phyloP scores from a whole-genome alignment of 1,140 invertebrate species.

The Zophobas morio region DNA sequence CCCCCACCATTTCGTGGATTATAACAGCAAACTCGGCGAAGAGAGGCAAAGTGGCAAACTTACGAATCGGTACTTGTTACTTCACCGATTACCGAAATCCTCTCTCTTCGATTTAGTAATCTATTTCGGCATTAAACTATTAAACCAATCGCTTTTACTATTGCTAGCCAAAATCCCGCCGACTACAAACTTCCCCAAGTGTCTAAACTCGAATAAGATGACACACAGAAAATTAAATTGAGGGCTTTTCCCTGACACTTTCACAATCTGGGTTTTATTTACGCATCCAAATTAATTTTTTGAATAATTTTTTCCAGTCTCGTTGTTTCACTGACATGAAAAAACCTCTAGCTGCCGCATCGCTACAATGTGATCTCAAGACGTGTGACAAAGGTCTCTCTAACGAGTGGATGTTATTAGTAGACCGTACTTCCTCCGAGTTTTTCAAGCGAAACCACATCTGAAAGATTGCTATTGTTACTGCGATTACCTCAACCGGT shows the following conservation, averaged over 20 bases:
- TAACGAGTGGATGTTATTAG: slow-evolving; percentile 21
- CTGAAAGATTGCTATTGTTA: slow-evolving; percentile 39
- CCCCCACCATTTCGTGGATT: slow-evolving; percentile 9
- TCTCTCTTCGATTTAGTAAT: slow-evolving; percentile 50
- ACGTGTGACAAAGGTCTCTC: slow-evolving; percentile 38
- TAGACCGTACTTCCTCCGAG: slow-evolving; percentile 45
- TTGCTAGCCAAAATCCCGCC: slow-evolving; percentile 38
- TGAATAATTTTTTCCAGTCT: not conserved
- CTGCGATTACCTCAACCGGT: slow-evolving; percentile 24
- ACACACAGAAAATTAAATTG: slow-evolving; percentile 28
- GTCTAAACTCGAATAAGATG: slow-evolving; percentile 41
- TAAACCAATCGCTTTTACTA: slow-evolving; percentile 50
- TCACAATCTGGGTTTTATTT: slow-evolving; percentile 26
- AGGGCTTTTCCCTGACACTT: slow-evolving; percentile 29
- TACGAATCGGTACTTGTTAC: slow-evolving; percentile 50
- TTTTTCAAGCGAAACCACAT: slow-evolving; percentile 47
- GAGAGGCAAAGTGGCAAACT: slow-evolving; percentile 51
- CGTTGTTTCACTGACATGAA: slow-evolving; percentile 8
- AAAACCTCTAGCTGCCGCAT: not conserved
- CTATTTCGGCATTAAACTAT: slow-evolving; percentile 56
- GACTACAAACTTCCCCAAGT: slow-evolving; percentile 24
- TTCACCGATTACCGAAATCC: slow-evolving; percentile 53
- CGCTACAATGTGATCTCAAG: slow-evolving; percentile 11
- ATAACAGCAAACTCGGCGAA: slow-evolving; percentile 27
- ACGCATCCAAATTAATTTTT: slow-evolving; percentile 11